phyloP scores from a whole-genome alignment of 2,888 invertebrate genomes.

The Acanthosoma haemorrhoidale region DNA sequence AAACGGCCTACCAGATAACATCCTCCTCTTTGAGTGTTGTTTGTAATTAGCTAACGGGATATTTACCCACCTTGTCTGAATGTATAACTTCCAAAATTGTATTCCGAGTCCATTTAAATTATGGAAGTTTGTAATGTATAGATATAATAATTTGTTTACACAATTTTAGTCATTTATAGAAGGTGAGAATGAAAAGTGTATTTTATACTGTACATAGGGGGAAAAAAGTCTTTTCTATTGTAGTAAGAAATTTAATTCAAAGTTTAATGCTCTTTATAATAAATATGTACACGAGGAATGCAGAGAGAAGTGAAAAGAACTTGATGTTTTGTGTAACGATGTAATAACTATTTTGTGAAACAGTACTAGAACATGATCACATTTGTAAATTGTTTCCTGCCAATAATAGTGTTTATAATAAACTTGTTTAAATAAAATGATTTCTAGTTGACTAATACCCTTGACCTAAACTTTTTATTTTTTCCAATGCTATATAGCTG shows the following conservation, averaged over 20 bases:
- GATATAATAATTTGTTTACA: not conserved
- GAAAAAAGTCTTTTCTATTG: not conserved
- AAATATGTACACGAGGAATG: not conserved
- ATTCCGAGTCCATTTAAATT: not conserved
- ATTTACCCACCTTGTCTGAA: not conserved
- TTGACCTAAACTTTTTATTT: too few relatives aligned
- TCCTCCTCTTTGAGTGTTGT: slow-evolving; percentile 2
- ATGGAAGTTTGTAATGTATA: not conserved
- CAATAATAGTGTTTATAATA: slow-evolving; percentile 28
- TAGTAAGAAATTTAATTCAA: not conserved
- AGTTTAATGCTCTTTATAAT: not conserved
- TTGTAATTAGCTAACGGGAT: slow-evolving; percentile 7
- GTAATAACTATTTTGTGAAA: slow-evolving; percentile 19
- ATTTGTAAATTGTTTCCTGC: slow-evolving; percentile 25
- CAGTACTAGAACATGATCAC: not conserved
- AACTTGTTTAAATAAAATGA: slow-evolving; percentile 20
- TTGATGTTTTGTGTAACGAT: slow-evolving; percentile 6
- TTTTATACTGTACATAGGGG: slow-evolving; percentile 8
- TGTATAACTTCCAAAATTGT: not conserved
- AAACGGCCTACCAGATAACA: not conserved
- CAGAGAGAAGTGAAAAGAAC: not conserved
- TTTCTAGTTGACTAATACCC: not conserved
- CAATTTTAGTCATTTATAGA: slow-evolving; percentile 7
- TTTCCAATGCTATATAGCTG: too few relatives aligned
- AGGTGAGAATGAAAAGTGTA: not conserved